phyloP scores from a whole-genome alignment of 2,113 vertebrate genomes.

The pig (Sus scrofa) region T2T-Sscrofa CM000817.6:142923501-142924000 shows the following conservation, averaged over 20 bases:
- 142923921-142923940: not conserved
- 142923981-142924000: not conserved
- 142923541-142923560: conserved; percentile 90
- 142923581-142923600: conserved; percentile 92
- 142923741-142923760: not conserved
- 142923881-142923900: not conserved
- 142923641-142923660: conserved; percentile 63
- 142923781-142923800: not conserved
- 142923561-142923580: conserved; percentile 95
- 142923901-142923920: not conserved
- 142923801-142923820: conserved; percentile 18
- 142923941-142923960: not conserved
- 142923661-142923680: conserved; percentile 31
- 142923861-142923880: not conserved
- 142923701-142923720: conserved; percentile 53
- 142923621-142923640: conserved; percentile 66
- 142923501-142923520: conserved; percentile 87
- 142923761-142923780: not conserved
- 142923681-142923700: conserved; percentile 15
- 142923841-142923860: conserved; percentile 8
- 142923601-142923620: conserved; percentile 87
- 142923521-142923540: conserved; percentile 87
- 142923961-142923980: not conserved
- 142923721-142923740: not conserved
- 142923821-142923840: not conserved